Evolutionary conservation across 2,113 vertebrate species (phyloP).

Genomic region (Pogona vitticeps): DNA sequence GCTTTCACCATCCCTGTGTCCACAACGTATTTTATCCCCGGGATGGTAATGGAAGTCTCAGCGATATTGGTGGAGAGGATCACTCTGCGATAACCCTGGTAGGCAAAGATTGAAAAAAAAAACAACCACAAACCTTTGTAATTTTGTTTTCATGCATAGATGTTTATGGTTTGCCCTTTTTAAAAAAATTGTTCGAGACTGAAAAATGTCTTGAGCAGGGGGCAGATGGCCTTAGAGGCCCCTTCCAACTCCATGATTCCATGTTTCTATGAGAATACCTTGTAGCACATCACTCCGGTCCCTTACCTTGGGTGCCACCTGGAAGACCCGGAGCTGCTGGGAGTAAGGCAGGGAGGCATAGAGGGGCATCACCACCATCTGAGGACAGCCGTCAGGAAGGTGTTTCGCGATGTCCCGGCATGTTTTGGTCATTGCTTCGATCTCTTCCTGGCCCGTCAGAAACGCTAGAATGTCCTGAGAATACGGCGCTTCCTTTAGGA

Average conservation of each 20-base stretch:
- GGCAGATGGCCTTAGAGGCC: no score
- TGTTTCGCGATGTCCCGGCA: constrained; percentile 92
- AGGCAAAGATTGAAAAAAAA: background rate
- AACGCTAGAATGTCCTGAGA: constrained; percentile 95
- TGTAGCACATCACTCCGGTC: background rate
- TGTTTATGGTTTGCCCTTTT: no score
- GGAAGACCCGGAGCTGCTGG: constrained; percentile 93
- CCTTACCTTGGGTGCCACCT: constrained; percentile 87
- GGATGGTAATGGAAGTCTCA: constrained; percentile 95
- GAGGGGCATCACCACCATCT: constrained; percentile 87
- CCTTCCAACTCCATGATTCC: no score
- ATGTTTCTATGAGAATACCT: no score
- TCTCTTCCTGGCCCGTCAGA: constrained; percentile 97
- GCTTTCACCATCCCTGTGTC: constrained; percentile 99
- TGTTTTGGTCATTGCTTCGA: constrained; percentile 93
- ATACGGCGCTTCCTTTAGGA: constrained; percentile 83
- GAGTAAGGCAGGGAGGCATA: constrained; percentile 92
- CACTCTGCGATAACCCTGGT: constrained; percentile 91
- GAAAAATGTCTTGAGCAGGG: no score
- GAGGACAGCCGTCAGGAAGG: constrained; percentile 84
- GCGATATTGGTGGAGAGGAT: constrained; percentile 97
- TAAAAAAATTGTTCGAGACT: no score
- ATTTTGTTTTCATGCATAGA: no score
- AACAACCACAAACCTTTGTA: no score
- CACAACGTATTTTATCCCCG: constrained; percentile 93